Base-by-base conservation (phyloP, 2,113 vertebrate species). In the Plestiodon gilberti region DNA sequence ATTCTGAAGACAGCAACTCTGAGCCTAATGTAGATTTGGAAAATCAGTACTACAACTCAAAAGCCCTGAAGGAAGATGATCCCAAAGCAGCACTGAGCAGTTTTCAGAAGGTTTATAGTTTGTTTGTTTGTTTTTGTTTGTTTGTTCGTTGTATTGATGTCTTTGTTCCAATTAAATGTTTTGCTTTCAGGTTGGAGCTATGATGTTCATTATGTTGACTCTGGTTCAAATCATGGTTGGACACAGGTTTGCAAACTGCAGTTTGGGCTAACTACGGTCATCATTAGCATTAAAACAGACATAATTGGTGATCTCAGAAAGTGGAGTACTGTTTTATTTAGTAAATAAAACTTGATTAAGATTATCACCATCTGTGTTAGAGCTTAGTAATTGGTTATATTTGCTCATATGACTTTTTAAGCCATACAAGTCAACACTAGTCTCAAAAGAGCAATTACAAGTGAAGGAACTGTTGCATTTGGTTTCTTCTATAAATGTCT, bases 11-110 rank as follows among this genome's bases (percentile, higher is more conserved):
- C 95, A 99, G 99, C 93, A 99, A 99, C 94, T 99, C 99, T 30
- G 99, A 99, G 92, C 99, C 99, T 64, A 99, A 99, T 93, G 99
- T 99, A 94, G 99, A 99, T 96, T 96, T 99, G 97, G 99, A 99
- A 96, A 99, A 99, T 95, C 99, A 99, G 91, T 99, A 99, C 95
- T 99, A 99, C 95, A 99, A 99, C 95, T 99, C 99, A 87, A 99
- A 99, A 98, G 98, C 99, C 52, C 94, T 99, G 96, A 99, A 99
- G 94, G 99, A 99, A 95, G 99, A 99, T 96, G 99, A 99, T 92
- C 99, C 99, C 83, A 99, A 99, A 97, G 98, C 98, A 85, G 99
- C 99, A 35, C 96, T 99, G 91, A 98, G 98, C 96, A 99, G 99
- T 96, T 99, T 99, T 94, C 99, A 99, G 94, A 99, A 99, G 98